Evolutionary conservation across 2,113 vertebrate species (phyloP).

Genomic region (Tor tambroides): DNA sequence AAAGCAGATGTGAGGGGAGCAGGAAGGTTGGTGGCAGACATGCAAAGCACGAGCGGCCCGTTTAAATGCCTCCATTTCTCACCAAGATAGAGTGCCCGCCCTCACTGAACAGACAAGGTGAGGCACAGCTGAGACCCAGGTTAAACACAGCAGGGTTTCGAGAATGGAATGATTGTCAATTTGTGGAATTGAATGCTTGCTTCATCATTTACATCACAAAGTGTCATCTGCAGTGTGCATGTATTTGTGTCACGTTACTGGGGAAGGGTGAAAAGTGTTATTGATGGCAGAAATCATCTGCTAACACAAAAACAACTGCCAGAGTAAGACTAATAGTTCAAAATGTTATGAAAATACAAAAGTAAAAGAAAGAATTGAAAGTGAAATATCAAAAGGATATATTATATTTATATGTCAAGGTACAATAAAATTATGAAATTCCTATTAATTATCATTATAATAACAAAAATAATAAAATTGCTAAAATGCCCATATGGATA

Average conservation of each 20-base stretch:
- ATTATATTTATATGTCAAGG: no score
- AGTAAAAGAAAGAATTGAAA: not conserved
- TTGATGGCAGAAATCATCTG: not conserved
- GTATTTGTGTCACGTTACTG: not conserved
- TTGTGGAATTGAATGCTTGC: constrained; percentile 65
- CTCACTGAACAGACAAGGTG: constrained; percentile 73
- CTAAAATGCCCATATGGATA: no score
- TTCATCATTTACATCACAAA: constrained; percentile 54
- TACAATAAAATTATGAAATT: no score
- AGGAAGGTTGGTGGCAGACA: constrained; percentile 54
- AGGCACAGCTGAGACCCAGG: constrained; percentile 63
- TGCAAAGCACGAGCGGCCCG: constrained; percentile 47
- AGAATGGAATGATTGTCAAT: constrained; percentile 73
- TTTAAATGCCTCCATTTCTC: constrained; percentile 70
- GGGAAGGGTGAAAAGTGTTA: not conserved
- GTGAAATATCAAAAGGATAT: no score
- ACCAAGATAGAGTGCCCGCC: constrained; percentile 70
- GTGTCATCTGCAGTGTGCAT: not conserved
- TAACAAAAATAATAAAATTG: no score
- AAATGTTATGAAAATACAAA: not conserved
- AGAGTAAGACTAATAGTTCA: not conserved
- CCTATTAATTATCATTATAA: no score
- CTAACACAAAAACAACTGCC: not conserved
- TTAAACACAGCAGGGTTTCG: constrained; percentile 68
- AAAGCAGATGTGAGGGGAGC: constrained; percentile 60